Evolutionary conservation across 1,140 invertebrate species (phyloP), one percentile per base, ranked within the genome.

Genomic region (Drosophila guanche): DNA sequence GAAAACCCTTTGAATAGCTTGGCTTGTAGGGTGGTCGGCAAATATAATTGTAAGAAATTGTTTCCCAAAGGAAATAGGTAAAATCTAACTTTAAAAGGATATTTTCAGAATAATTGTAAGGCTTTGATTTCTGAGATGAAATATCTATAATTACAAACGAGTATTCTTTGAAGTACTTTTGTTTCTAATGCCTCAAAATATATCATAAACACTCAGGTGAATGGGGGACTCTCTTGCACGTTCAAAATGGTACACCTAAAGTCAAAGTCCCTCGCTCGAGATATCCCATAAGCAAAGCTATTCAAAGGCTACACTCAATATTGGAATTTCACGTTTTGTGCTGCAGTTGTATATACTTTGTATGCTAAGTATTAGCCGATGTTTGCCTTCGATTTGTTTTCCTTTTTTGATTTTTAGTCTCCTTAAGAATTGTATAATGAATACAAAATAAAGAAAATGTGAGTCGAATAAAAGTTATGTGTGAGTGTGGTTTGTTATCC

Each of bases 361-460:
- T 27, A 62, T 23, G 8, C 8, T 12, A 10, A 37, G 33, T 29
- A 27, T 66, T 40, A 46, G 16, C 66, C 60, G 63, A 67, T 67
- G 61, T 53, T 54, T 67, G 14, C 45, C 41, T 29, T 54, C 46
- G 65, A 40, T 47, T 37, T 53, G 12, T 20, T 42, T 27, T 53
- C 16, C 16, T 41, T 67, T 41, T 68, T 68, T 68, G 61, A 68
- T 68, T 68, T 29, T n/a, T 46, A 67, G 65, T 68, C 63, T 67
- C n/a, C 22, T 45, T 53, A 7, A 20, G 5, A 37, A 46, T 47
- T 40, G 22, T 40, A 23, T 56, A 20, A 10, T 12, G 16, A 29
- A 48, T 42, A 23, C 16, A 20, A 68, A 66, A 67, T 68, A 41
- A 67, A 20, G 42, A 67, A 46, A 37, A 27, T 29, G 23, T 61